phyloP scores from a whole-genome alignment of 2,888 invertebrate species.

The Zhuqinia jingwanae region DNA sequence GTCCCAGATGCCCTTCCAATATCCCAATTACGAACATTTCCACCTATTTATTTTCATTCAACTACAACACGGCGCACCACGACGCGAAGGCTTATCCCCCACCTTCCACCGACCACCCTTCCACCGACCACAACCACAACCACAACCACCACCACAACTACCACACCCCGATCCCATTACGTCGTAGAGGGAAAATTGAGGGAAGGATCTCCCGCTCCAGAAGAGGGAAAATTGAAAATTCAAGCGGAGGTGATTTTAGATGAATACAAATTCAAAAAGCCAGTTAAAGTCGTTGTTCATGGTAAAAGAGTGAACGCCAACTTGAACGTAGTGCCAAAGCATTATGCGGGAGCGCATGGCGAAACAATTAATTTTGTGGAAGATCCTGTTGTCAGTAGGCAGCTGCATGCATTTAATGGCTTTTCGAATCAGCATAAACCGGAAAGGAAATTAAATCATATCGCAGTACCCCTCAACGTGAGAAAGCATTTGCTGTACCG shows the following conservation, averaged over 20 bases:
- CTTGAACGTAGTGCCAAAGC: slow-evolving; percentile 58
- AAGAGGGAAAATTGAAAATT: too few relatives aligned
- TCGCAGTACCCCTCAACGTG: slow-evolving; percentile 52
- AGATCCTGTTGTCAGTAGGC: neutral
- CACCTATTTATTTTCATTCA: slow-evolving; percentile 43
- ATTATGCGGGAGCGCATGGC: neutral
- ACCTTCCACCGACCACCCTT: neutral
- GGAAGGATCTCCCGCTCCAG: too few relatives aligned
- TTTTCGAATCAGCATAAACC: neutral
- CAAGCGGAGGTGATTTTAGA: slow-evolving; percentile 66
- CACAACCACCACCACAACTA: slow-evolving; percentile 22
- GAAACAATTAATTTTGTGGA: slow-evolving; percentile 24
- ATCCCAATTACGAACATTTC: neutral
- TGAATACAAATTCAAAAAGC: slow-evolving; percentile 59
- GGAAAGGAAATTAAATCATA: neutral
- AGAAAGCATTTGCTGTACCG: slow-evolving; percentile 56
- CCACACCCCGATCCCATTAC: too few relatives aligned
- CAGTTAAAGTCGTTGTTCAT: slow-evolving; percentile 60
- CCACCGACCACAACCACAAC: slow-evolving; percentile 55
- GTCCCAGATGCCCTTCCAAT: slow-evolving; percentile 39
- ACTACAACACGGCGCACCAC: slow-evolving; percentile 21
- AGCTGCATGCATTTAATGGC: neutral
- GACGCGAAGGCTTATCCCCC: slow-evolving; percentile 40
- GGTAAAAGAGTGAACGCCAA: slow-evolving; percentile 66
- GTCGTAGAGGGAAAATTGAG: too few relatives aligned